Base-by-base conservation (phyloP, 2,888 invertebrate genomes). In the Apoderus coryli region DNA sequence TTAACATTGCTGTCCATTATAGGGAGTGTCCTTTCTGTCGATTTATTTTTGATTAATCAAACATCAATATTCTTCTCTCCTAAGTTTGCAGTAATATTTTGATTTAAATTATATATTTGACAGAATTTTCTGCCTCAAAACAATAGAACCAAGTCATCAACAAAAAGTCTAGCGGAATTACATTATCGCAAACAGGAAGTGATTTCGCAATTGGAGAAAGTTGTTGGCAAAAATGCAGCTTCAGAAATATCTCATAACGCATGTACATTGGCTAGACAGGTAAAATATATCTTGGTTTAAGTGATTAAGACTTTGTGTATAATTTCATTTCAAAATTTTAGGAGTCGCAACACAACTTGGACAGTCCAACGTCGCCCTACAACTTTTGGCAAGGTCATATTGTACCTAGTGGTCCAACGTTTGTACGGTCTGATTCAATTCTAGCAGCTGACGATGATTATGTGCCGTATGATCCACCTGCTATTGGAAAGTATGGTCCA, bases 401-500 rank as follows among this genome's bases (percentile, higher is more conserved):
- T 13, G 43, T 35, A 19, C 35, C 49, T 30, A 26, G 39, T 22
- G 47, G 46, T 10, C 57, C 58, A 2, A 55, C 56, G 10, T 64
- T 61, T 42, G 61, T 63, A 5, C 56, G 67, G 31, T 61, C 66
- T 11, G 68, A 69, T 47, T 61, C 66, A 1, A 61, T 68, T 38
- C 47, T 69, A 27, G 63, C 67, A 19, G 67, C 69, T 9, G 69
- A 72, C 39, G 74, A 73, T 44, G 71, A 72, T 44, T 71, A 73
- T 46, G 69, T 75, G 31, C 74, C 75, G 4, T 75, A 73, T 50
- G 74, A 73, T 46, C 61, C 68, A 16, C 69, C 73, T 2, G 60
- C 69, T 13, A 68, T 70, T 10, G 73, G 71, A 40, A 75, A 73
- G 53, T 76, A 68, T 48, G 76, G 76, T 3, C 76, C 77, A 2